Evolutionary conservation across 2,888 invertebrate genomes (phyloP), one percentile per base, ranked within the genome.

Genomic region (Blastobasis adustella): DNA sequence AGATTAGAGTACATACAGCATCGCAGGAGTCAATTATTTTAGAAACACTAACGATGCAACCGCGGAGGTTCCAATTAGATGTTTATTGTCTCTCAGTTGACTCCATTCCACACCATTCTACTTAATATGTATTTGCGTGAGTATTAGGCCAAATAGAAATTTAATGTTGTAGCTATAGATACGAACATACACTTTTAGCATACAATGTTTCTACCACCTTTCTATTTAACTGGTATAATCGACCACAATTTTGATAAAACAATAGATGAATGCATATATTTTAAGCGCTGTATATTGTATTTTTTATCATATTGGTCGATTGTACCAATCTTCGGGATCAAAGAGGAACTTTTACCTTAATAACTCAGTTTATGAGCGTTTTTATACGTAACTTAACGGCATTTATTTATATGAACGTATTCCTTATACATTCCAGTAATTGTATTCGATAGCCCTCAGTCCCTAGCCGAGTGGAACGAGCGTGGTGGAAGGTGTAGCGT

Each of bases 11-110:
- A 71, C 67, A 66, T 73, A 71, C 67, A 69, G 64, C 57, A 73
- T 78, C 80, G 78, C 78, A 75, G 75, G 69, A 74, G 84, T 85
- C 84, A 85, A 85, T 85, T 84, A 82, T 61, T 61, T 71, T 49
- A 47, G 10, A 7, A 45, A 37, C 7, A 9, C 7, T 5, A 10
- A 43, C n/a, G 9, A n/a, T 43, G n/a, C n/a, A 43, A 9, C 43
- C n/a, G n/a, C 9, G 36, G 23, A 23, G 23, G 23, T 23, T 23
- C 23, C 2, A 23, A 23, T 23, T 23, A 23, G 23, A 23, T 23
- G 23, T 23, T 23, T 2, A 23, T 23, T 23, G 23, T 23, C 23
- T 3, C 23, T 3, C 23, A 1, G 23, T 23, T 23, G 23, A 23
- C 23, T 23, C 23, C 23, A 23, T 23, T 23, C 23, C 23, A 23